phyloP scores from a whole-genome alignment of 2,888 invertebrate genomes.

The Pheosia tremula region DNA sequence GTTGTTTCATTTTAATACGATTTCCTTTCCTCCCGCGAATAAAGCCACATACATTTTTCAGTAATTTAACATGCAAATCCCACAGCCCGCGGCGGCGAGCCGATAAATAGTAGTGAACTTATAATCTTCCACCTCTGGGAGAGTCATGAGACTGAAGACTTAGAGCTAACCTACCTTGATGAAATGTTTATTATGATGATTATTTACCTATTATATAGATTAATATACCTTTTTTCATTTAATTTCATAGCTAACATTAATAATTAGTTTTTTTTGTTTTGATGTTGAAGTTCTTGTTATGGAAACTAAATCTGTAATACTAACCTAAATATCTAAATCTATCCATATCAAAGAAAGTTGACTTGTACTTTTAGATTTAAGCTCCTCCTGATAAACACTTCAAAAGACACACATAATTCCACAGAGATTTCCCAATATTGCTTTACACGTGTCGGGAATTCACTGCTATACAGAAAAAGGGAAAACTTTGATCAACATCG shows the following conservation, averaged over 20 bases:
- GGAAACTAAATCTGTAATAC: no score
- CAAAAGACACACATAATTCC: neutral
- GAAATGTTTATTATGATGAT: no score
- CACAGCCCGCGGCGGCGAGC: neutral
- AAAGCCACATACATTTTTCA: constrained; percentile 9
- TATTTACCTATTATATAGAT: no score
- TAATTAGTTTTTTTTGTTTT: no score
- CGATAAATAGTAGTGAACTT: constrained; percentile 22
- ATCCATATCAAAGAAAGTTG: no score
- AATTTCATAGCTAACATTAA: no score
- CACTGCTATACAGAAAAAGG: neutral
- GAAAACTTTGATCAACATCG: neutral
- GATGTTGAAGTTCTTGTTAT: no score
- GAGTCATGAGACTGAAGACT: constrained; percentile 10
- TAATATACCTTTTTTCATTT: no score
- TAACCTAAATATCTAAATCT: no score
- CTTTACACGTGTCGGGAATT: neutral
- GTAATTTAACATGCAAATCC: constrained; percentile 18
- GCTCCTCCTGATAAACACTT: neutral
- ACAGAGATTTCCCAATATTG: no score
- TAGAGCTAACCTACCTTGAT: neutral
- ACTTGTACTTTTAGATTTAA: neutral
- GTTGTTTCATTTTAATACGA: neutral
- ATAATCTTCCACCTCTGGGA: constrained; percentile 19
- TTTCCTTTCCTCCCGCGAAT: neutral